Conservation (phyloP, 2,888 invertebrate species). For the Dastarcus helophoroides region DNA sequence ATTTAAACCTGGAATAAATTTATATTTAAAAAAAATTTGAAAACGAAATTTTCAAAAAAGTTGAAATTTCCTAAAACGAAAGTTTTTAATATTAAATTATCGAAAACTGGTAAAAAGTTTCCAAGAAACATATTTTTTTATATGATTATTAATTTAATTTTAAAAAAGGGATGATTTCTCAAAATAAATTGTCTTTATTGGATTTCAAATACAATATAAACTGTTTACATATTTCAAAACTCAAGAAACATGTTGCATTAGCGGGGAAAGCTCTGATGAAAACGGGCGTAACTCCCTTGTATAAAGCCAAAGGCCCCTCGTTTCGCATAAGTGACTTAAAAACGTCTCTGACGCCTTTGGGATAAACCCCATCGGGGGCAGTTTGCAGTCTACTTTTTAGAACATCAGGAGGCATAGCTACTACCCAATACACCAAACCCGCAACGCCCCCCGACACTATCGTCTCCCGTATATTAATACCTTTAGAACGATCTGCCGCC, state of each 20-base stretch:
- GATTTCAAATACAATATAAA: neutral
- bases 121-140: too few species aligned
- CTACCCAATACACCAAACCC: slow-evolving; percentile 88
- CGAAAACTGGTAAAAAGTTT: too few species aligned
- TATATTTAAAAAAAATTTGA: too few species aligned
- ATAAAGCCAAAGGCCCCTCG: slow-evolving; percentile 78
- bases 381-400: slow-evolving; percentile 90
- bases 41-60: too few species aligned
- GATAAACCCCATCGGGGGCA: slow-evolving; percentile 87
- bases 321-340: slow-evolving; percentile 68
- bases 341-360: slow-evolving; percentile 77
- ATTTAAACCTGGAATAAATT: too few species aligned
- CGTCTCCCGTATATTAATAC: slow-evolving; percentile 54
- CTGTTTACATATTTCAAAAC: slow-evolving; percentile 61
- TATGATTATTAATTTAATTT: too few species aligned
- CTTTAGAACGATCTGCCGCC: slow-evolving; percentile 43
- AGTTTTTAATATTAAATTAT: too few species aligned
- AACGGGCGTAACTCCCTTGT: slow-evolving; percentile 86
- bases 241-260: slow-evolving; percentile 93
- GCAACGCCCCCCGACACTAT: slow-evolving; percentile 89
- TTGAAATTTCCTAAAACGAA: too few species aligned
- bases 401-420: slow-evolving; percentile 93
- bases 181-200: slow-evolving; percentile 1
- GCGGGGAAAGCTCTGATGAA: slow-evolving; percentile 94
- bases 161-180: too few species aligned